Evolutionary conservation across 1,140 invertebrate genomes (phyloP).

Genomic region (Mya arenaria): DNA sequence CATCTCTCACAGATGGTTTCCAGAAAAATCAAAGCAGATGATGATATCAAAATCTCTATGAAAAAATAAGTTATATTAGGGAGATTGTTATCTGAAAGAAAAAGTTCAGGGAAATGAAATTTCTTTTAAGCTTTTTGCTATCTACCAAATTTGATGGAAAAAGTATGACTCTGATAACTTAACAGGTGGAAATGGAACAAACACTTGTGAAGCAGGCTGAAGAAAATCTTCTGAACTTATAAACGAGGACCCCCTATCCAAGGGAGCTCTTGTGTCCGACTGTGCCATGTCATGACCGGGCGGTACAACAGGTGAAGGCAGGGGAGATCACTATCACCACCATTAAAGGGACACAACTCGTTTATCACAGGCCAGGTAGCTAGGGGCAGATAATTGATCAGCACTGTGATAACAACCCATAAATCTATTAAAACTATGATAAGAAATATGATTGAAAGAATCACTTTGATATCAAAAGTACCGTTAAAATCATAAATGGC

Average conservation of each 20-base stretch:
- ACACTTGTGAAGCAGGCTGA: neutral
- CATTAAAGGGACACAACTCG: slow-evolving; percentile 53
- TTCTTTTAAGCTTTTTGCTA: slow-evolving; percentile 29
- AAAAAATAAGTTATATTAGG: slow-evolving; percentile 51
- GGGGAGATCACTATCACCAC: slow-evolving; percentile 40
- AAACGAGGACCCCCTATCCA: neutral
- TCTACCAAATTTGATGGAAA: slow-evolving; percentile 47
- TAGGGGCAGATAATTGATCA: neutral
- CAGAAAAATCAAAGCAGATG: slow-evolving; percentile 40
- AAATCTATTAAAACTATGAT: too few species aligned
- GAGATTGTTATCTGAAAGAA: slow-evolving; percentile 52
- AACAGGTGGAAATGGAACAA: slow-evolving; percentile 41
- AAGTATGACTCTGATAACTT: slow-evolving; percentile 46
- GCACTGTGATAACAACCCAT: neutral
- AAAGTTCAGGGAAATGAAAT: slow-evolving; percentile 54
- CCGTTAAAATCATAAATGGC: too few species aligned
- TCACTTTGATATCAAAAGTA: too few species aligned
- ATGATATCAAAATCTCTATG: slow-evolving; percentile 47
- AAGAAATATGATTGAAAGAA: too few species aligned
- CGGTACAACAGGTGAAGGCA: slow-evolving; percentile 46
- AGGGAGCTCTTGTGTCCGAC: slow-evolving; percentile 18
- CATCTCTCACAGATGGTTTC: slow-evolving; percentile 37
- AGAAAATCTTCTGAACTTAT: slow-evolving; percentile 9
- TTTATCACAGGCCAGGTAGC: slow-evolving; percentile 27
- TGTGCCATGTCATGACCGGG: slow-evolving; percentile 14